Evolutionary conservation across 2,113 vertebrate genomes (phyloP).

Genomic region (Pangasianodon hypophthalmus): DNA sequence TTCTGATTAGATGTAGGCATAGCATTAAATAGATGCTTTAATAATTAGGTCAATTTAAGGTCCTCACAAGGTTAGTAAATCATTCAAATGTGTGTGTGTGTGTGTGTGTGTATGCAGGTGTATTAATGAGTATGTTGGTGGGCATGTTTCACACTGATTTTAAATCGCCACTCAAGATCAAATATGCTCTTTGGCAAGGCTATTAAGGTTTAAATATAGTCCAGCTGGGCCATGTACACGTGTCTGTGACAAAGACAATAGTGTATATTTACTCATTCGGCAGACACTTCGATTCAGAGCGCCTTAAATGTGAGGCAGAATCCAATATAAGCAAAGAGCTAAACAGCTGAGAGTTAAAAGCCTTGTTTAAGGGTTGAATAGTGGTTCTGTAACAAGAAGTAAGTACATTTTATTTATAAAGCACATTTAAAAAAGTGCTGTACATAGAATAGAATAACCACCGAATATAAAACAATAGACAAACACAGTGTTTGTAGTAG

Average conservation of each 20-base stretch:
- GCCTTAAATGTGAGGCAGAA: not conserved
- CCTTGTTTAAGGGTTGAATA: not conserved
- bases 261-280: not conserved
- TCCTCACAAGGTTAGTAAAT: not conserved
- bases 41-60: no score
- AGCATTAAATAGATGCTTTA: no score
- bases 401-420: not conserved
- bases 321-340: conserved; percentile 17
- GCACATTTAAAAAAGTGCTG: not conserved
- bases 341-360: not conserved
- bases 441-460: not conserved
- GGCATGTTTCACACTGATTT: not conserved
- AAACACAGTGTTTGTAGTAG: not conserved
- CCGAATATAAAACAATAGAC: not conserved
- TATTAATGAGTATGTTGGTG: not conserved
- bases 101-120: conserved; percentile 5
- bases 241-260: not conserved
- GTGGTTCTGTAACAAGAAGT: not conserved
- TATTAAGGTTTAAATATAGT: not conserved
- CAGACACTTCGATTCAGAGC: not conserved
- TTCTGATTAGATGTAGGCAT: no score
- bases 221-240: not conserved
- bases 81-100: not conserved
- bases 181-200: not conserved
- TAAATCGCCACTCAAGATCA: not conserved